Evolutionary conservation across 2,797 vertebrate genomes (phyloP), one percentile per base, ranked within the genome.

Genomic region (Etheostoma nigrum): DNA sequence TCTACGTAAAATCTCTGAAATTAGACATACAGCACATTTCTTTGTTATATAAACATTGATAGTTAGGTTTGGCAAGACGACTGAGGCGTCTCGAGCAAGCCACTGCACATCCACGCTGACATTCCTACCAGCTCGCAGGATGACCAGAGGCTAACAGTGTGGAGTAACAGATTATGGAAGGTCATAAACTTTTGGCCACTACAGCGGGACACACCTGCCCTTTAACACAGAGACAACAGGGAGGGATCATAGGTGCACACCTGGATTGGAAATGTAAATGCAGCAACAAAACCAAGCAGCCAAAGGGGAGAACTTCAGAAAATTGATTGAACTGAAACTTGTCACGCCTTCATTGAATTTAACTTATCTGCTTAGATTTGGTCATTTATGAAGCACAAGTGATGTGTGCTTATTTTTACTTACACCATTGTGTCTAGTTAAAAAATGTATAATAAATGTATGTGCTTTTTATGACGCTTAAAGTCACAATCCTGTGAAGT

Each of bases 101-200:
- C 79, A 8, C 61, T 80, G 84, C 91, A 91, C 82, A 90, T 90
- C 89, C 79, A 77, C 30, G 49, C 71, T 79, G 57, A 40, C 91
- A 94, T 93, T 93, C 91, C 90, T 82, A 30, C 67, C 62, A 59
- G 81, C 77, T 89, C 73, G 85, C 76, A 75, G 63, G 74, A 86
- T 48, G 67, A 87, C 79, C 88, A 88, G 84, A 82, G 85, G 88
- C 85, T 82, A 89, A 82, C 67, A 67, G 77, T 77, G 87, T 81
- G 86, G 87, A 73, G 73, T 65, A 82, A 81, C 69, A 84, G 75
- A 78, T 85, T 82, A 44, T 15, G 42, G 73, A 44, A 79, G 81
- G 81, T 90, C 78, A 45, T 91, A 93, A 92, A 94, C 89, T 53
- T 90, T 85, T 89, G 81, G 62, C 72, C 85, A 73, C 47, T 66